Evolutionary conservation across 2,888 invertebrate species (phyloP).

Genomic region (Globia sparganii): DNA sequence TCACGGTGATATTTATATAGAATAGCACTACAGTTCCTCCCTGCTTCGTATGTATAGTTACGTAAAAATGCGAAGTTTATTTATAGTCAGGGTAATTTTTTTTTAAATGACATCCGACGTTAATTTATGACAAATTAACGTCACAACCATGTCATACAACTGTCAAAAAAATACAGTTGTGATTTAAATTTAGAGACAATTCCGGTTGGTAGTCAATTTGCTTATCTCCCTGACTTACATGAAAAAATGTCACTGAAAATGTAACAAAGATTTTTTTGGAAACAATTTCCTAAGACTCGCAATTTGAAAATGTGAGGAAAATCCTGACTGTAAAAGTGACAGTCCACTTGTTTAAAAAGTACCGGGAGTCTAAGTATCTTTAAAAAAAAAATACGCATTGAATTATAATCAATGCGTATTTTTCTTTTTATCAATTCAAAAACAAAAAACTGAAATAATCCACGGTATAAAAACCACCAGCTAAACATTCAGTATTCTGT

Average conservation of each 20-base stretch:
- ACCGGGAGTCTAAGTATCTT: accelerated
- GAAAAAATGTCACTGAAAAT: too few species aligned
- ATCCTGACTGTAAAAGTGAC: not conserved
- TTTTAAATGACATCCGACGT: not conserved
- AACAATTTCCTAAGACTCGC: not conserved
- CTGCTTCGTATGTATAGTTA: not conserved
- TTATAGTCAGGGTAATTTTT: not conserved
- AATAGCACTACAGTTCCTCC: too few species aligned
- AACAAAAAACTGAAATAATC: not conserved
- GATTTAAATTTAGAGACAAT: not conserved
- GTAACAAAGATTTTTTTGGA: not conserved
- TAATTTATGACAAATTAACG: not conserved
- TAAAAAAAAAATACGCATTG: not conserved
- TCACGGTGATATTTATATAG: too few species aligned
- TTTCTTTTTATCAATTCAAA: too few species aligned
- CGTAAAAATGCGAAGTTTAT: not conserved
- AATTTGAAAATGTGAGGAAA: not conserved
- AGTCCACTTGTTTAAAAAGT: not conserved
- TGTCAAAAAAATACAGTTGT: not conserved
- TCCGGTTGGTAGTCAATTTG: not conserved
- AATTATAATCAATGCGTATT: too few species aligned
- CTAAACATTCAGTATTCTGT: not conserved
- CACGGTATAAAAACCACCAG: not conserved
- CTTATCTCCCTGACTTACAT: not conserved
- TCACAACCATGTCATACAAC: not conserved